A percentile compares a stretch with the other conserved stretches of the same genome.
Conservation (phyloP, 2,797 vertebrate species). For the Diplodus sargus region DNA sequence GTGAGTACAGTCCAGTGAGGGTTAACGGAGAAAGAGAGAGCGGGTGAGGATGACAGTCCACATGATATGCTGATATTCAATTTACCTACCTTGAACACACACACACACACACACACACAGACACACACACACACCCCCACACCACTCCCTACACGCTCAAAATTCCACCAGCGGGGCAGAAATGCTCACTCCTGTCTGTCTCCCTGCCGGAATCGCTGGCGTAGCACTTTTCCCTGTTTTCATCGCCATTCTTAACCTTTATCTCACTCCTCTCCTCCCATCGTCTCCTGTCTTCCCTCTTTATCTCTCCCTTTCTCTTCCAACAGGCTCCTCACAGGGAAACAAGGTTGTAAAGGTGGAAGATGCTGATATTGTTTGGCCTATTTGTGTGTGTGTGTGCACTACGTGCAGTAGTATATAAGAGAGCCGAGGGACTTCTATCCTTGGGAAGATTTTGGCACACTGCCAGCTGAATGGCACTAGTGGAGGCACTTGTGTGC, state of each 20-base stretch:
- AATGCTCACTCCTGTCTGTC: slow-evolving; percentile 62
- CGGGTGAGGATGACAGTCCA: slow-evolving; percentile 35
- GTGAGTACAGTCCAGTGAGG: slow-evolving; percentile 1
- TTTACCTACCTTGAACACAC: slow-evolving; percentile 43
- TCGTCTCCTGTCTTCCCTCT: slow-evolving; percentile 43
- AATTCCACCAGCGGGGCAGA: slow-evolving; percentile 71
- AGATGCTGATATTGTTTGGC: slow-evolving; percentile 67
- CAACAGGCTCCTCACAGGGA: slow-evolving; percentile 34
- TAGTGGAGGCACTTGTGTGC: slow-evolving; percentile 27
- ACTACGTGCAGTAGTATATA: slow-evolving; percentile 42
- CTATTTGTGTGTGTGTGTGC: slow-evolving; percentile 12
- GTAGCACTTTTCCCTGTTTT: slow-evolving; percentile 72
- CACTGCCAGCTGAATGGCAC: slow-evolving; percentile 36
- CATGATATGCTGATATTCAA: slow-evolving; percentile 67
- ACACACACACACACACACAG: neutral
- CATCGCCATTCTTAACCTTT: slow-evolving; percentile 67
- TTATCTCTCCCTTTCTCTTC: slow-evolving; percentile 48
- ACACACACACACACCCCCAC: slow-evolving; percentile 17
- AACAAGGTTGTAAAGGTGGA: slow-evolving; percentile 63
- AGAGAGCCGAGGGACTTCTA: slow-evolving; percentile 21
- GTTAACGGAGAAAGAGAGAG: slow-evolving; percentile 12
- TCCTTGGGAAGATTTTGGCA: slow-evolving; percentile 26
- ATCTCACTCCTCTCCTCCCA: slow-evolving; percentile 57
- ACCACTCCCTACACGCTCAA: slow-evolving; percentile 28
- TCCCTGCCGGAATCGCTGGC: slow-evolving; percentile 52